These are phyloP conservation scores for Drosophila athabasca DNA, from an alignment of 1,140 invertebrate genomes.

Conservation along the genomic window DNA sequence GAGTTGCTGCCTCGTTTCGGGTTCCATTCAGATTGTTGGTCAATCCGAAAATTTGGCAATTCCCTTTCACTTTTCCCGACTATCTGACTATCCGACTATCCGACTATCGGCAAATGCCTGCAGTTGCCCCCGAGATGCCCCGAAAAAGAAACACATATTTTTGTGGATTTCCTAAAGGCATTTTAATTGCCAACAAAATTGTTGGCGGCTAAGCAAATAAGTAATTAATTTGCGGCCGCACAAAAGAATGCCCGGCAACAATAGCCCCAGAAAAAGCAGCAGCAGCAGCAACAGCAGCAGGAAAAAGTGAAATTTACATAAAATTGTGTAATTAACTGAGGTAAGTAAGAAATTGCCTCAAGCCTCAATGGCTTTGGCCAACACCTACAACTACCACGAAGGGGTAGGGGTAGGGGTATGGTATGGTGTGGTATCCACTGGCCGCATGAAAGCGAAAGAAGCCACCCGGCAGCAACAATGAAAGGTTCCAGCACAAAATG, in stretches of 20 bases:
- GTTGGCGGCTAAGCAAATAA: constrained; percentile 71
- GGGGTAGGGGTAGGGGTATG: constrained; percentile 5
- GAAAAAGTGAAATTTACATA: constrained; percentile 79
- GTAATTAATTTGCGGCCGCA: constrained; percentile 72
- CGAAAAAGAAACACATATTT: constrained; percentile 44
- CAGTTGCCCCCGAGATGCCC: constrained; percentile 47
- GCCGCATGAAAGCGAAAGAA: constrained; percentile 63
- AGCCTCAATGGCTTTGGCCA: constrained; percentile 42
- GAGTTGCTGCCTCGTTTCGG: constrained; percentile 12
- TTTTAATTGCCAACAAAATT: constrained; percentile 77
- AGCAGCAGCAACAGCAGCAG: constrained; percentile 3
- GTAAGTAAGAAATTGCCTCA: constrained; percentile 60
- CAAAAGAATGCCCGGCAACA: constrained; percentile 65
- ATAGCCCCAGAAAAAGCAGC: neutral
- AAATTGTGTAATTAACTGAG: constrained; percentile 77
- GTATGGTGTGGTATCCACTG: too few relatives aligned
- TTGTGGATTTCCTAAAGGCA: constrained; percentile 61
- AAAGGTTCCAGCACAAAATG: constrained; percentile 58
- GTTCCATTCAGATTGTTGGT: constrained; percentile 49
- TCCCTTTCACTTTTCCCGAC: constrained; percentile 72
- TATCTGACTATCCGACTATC: constrained; percentile 46
- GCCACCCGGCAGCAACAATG: constrained; percentile 36
- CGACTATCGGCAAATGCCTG: constrained; percentile 70
- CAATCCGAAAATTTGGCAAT: constrained; percentile 74
- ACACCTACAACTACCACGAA: constrained; percentile 56